These are phyloP conservation scores for Coecobrya sp. DNA, from an alignment of 2,888 invertebrate genomes.

Conservation along the genomic window DNA sequence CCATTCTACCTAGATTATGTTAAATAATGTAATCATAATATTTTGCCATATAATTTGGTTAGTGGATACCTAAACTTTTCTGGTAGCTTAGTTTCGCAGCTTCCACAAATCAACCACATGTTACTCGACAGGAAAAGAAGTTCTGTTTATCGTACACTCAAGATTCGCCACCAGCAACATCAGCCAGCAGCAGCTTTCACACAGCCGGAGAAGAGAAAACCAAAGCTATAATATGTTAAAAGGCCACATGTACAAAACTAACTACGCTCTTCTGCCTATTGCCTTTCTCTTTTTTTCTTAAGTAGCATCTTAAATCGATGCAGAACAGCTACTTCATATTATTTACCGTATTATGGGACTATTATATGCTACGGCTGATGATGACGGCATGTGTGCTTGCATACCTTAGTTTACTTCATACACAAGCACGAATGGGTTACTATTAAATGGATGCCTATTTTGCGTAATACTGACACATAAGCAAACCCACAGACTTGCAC, in stretches of 20 bases:
- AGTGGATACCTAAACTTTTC: not conserved
- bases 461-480: not conserved
- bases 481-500: not conserved
- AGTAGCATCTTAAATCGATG: slow-evolving; percentile 50
- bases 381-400: slow-evolving; percentile 30
- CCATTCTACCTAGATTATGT: not conserved
- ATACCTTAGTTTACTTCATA: slow-evolving; percentile 1
- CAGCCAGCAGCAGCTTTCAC: not conserved
- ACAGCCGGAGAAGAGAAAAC: slow-evolving; percentile 1
- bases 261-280: not conserved
- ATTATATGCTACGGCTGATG: slow-evolving; percentile 45
- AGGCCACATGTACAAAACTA: slow-evolving; percentile 22
- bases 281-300: not conserved
- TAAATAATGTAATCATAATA: slow-evolving; percentile 33
- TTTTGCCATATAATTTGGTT: not conserved
- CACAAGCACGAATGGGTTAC: not conserved
- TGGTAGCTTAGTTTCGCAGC: not conserved
- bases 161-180: slow-evolving; percentile 28
- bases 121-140: slow-evolving; percentile 41
- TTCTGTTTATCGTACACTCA: slow-evolving; percentile 46
- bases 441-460: slow-evolving; percentile 24
- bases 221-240: slow-evolving; percentile 38
- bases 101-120: slow-evolving; percentile 62
- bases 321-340: slow-evolving; percentile 51
- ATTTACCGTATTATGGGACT: slow-evolving; percentile 44